Conservation (phyloP, 2,888 invertebrate species). For the Idaea biselata region DNA sequence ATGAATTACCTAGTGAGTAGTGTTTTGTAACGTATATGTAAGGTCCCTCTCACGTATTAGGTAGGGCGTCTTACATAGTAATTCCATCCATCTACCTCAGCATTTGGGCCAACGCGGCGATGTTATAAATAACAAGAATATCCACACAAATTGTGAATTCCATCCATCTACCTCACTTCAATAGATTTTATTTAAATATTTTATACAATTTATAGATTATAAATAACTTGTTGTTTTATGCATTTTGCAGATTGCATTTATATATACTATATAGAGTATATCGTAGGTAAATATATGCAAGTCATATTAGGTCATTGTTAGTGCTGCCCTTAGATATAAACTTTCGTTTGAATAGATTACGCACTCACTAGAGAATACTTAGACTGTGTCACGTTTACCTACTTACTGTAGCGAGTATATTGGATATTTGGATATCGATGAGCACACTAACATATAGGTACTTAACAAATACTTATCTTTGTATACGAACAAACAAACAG, state of each 20-base stretch:
- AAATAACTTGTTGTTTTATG: constrained; percentile 78
- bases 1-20: constrained; percentile 63
- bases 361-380: constrained; percentile 68
- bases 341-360: constrained; percentile 47
- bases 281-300: constrained; percentile 77
- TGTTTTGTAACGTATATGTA: constrained; percentile 69
- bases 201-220: constrained; percentile 81
- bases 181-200: constrained; percentile 81
- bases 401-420: constrained; percentile 26
- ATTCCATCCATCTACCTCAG: constrained; percentile 83
- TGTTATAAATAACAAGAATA: constrained; percentile 64
- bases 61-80: constrained; percentile 75
- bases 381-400: constrained; percentile 54
- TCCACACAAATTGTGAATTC: constrained; percentile 83
- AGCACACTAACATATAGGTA: constrained; percentile 62
- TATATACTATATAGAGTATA: constrained; percentile 78
- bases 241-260: constrained; percentile 81
- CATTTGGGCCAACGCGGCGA: constrained; percentile 77
- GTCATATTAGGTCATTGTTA: constrained; percentile 68
- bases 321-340: constrained; percentile 65
- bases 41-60: constrained; percentile 67
- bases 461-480: constrained; percentile 59
- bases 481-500: constrained; percentile 79
- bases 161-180: constrained; percentile 88
- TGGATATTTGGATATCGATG: constrained; percentile 40